Evolutionary conservation across 2,113 vertebrate species (phyloP).

Genomic region (Arenaria interpres): DNA sequence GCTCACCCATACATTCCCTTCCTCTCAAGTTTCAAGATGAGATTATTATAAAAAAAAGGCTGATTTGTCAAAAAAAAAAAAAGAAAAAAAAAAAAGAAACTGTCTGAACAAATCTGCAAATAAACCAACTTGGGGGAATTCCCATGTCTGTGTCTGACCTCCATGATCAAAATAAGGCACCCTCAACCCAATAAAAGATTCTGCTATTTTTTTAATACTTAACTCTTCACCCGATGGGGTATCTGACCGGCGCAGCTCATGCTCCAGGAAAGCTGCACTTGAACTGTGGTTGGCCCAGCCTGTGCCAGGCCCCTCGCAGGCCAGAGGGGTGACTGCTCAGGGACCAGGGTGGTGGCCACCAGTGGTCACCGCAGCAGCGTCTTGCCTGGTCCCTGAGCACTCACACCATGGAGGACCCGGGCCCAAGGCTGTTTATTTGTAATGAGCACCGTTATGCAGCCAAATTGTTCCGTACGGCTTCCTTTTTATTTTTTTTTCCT

Average conservation of each 20-base stretch:
- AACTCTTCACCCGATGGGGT: not conserved
- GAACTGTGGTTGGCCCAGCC: not conserved
- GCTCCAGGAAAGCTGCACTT: not conserved
- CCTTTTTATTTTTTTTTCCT: conserved; percentile 18
- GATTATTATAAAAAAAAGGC: conserved; percentile 70
- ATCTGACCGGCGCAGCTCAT: accelerated
- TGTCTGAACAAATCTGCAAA: conserved; percentile 66
- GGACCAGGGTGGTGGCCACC: not conserved
- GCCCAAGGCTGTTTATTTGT: not conserved
- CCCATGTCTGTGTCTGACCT: conserved; percentile 51
- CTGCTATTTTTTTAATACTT: not conserved
- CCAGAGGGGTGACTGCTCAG: not conserved
- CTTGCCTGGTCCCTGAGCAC: not conserved
- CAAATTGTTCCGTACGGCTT: not conserved
- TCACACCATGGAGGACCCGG: accelerated
- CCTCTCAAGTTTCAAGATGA: conserved; percentile 84
- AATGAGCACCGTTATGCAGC: not conserved
- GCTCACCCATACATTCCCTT: conserved; percentile 76
- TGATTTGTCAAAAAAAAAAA: conserved; percentile 56
- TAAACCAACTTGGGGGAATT: conserved; percentile 65
- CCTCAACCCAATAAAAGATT: not conserved
- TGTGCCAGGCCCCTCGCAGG: not conserved
- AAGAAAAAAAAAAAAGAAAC: conserved; percentile 17
- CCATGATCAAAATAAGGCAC: conserved; percentile 24
- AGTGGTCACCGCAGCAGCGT: accelerated